Base-by-base conservation (phyloP, 2,888 invertebrate species). In the Tetramorium bicarinatum region DNA sequence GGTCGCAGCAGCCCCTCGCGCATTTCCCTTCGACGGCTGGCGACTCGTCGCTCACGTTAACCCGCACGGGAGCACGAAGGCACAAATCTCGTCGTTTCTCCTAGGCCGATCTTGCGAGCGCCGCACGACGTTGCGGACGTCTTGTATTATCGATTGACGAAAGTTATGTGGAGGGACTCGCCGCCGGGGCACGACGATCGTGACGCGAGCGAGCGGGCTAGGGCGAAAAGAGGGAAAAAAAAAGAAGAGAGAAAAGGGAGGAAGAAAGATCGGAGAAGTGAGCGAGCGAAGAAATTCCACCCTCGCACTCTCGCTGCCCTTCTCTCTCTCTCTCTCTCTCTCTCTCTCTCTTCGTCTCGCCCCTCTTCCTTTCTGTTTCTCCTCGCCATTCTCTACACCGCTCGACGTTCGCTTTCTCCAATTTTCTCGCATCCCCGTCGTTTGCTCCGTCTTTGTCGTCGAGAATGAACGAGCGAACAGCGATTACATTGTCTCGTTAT, bases 71-170 rank as follows among this genome's bases (percentile, higher is more conserved):
- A 83, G 79, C 77, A 84, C 81, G 83, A 77, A 64, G 75, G 54
- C 38, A 62, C 29, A 81, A 83, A 71, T 85, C 88, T 67, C 64
- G 18, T 13, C 47, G 85, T 85, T 34, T 83, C 66, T 67, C 83
- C 85, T 88, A 88, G 87, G 88, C 83, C 90, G 90, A 90, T 90
- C 91, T 89, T 86, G 82, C 86, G 84, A 87, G 90, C 87, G 90
- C 85, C 89, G 89, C 89, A 86, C 82, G 74, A 80, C 79, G 79
- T 86, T 89, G 87, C 88, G 85, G 88, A 90, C 90, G 90, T 90
- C 91, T 89, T 83, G 91, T 90, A 90, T 86, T 90, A 90, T 90
- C 90, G 90, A 90, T 90, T 89, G 89, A 90, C 89, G 89, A 84
- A 90, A 89, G 89, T 90, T 90, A 90, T 84, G 91, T 90, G 87